phyloP scores from a whole-genome alignment of 2,113 vertebrate genomes.

The Ceuthmochares aereus region DNA sequence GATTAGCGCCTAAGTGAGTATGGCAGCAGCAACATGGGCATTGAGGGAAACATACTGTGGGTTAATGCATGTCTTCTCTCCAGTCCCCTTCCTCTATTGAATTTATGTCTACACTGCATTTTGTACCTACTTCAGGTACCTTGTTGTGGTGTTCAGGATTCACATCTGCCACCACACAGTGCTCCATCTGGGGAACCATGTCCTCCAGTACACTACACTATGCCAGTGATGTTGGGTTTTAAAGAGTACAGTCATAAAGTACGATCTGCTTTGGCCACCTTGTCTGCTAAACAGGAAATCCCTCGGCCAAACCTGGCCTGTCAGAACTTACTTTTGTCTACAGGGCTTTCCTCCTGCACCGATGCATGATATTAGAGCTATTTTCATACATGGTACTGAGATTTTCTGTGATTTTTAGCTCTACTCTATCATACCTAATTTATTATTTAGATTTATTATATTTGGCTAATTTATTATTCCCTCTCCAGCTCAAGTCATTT shows the following conservation, averaged over 20 bases:
- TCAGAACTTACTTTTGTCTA: not conserved
- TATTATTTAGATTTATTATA: not conserved
- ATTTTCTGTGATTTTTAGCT: not conserved
- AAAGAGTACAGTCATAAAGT: too few species aligned
- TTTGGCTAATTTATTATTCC: not conserved
- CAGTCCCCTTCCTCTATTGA: not conserved
- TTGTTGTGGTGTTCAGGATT: not conserved
- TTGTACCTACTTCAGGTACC: not conserved
- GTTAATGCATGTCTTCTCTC: not conserved
- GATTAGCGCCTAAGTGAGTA: not conserved
- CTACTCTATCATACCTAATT: not conserved
- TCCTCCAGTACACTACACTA: not conserved
- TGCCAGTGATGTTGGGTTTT: not conserved
- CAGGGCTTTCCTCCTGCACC: not conserved
- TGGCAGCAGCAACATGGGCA: fast-evolving
- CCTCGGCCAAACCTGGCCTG: not conserved
- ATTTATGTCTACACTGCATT: not conserved
- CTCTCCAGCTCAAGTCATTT: not conserved
- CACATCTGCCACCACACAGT: fast-evolving
- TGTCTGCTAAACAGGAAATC: not conserved
- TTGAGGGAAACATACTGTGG: not conserved
- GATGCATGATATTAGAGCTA: not conserved
- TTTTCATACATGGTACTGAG: not conserved
- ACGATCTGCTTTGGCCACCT: not conserved
- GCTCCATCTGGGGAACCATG: not conserved